Evolutionary conservation across 2,888 invertebrate species (phyloP).

Genomic region (Eristalis intricaria): DNA sequence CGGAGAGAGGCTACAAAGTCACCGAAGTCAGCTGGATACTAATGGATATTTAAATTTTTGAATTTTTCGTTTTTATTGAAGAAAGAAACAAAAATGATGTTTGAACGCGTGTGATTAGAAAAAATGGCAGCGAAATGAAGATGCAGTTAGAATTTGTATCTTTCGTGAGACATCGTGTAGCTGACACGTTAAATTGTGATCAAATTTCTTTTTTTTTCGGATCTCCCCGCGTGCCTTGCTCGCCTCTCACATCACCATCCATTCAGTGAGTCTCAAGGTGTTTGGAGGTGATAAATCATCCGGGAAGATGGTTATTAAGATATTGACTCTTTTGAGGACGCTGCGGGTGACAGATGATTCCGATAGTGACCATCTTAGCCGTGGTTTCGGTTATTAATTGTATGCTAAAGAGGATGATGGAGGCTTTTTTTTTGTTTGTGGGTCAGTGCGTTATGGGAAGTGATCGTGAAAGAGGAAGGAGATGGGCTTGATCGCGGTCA

Average conservation of each 20-base stretch:
- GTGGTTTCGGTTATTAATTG: constrained; percentile 44
- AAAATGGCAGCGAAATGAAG: constrained; percentile 59
- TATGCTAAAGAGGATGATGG: neutral
- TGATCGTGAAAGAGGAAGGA: too few species aligned
- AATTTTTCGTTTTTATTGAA: constrained; percentile 10
- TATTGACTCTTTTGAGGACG: constrained; percentile 57
- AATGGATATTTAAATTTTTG: constrained; percentile 59
- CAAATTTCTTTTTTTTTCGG: constrained; percentile 8
- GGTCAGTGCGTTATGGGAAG: too few species aligned
- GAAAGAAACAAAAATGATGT: constrained; percentile 25
- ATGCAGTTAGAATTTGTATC: constrained; percentile 56
- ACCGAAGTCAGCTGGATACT: constrained; percentile 59
- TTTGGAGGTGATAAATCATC: constrained; percentile 44
- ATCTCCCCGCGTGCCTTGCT: neutral
- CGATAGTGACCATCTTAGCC: constrained; percentile 30
- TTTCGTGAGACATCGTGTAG: constrained; percentile 40
- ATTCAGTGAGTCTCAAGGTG: constrained; percentile 18
- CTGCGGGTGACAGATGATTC: constrained; percentile 67
- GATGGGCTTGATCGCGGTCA: too few species aligned
- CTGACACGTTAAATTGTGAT: constrained; percentile 38
- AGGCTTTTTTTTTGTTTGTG: neutral
- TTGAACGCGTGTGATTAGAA: constrained; percentile 39
- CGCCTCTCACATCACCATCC: too few species aligned
- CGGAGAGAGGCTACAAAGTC: constrained; percentile 28
- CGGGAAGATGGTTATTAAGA: constrained; percentile 45